phyloP scores from a whole-genome alignment of 2,888 invertebrate genomes.

The Volucella zonaria region DNA sequence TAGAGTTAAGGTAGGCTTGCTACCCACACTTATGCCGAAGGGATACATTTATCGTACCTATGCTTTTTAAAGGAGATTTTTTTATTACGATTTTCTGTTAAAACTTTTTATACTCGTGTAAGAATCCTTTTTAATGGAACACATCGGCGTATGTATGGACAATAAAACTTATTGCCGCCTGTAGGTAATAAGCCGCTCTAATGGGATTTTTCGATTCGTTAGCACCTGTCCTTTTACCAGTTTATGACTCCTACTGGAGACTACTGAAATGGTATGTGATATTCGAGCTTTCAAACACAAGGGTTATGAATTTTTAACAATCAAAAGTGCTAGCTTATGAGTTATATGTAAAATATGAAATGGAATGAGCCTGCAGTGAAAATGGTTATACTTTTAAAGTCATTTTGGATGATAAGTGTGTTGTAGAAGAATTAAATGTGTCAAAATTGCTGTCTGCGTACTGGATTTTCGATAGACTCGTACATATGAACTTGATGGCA shows the following conservation, averaged over 20 bases:
- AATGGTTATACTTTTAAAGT: too few relatives aligned
- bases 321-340: too few relatives aligned
- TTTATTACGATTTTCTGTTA: conserved; percentile 12
- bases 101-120: conserved; percentile 27
- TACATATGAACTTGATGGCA: too few relatives aligned
- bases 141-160: conserved; percentile 45
- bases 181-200: conserved; percentile 52
- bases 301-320: not conserved
- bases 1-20: conserved; percentile 8
- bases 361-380: too few relatives aligned
- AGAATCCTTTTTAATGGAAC: conserved; percentile 69
- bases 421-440: too few relatives aligned
- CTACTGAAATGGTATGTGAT: conserved; percentile 42
- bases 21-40: conserved; percentile 2
- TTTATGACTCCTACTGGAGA: conserved; percentile 23
- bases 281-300: not conserved
- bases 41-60: conserved; percentile 56
- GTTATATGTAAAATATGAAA: too few relatives aligned
- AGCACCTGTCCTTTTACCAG: conserved; percentile 59
- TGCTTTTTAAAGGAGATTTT: conserved; percentile 53
- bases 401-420: too few relatives aligned
- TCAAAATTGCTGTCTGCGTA: too few relatives aligned
- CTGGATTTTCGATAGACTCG: too few relatives aligned
- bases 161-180: conserved; percentile 58
- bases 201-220: conserved; percentile 69